Evolutionary conservation across 2,113 vertebrate species (phyloP), one percentile per base, ranked within the genome.

Genomic region (Ammodytes dubius): DNA sequence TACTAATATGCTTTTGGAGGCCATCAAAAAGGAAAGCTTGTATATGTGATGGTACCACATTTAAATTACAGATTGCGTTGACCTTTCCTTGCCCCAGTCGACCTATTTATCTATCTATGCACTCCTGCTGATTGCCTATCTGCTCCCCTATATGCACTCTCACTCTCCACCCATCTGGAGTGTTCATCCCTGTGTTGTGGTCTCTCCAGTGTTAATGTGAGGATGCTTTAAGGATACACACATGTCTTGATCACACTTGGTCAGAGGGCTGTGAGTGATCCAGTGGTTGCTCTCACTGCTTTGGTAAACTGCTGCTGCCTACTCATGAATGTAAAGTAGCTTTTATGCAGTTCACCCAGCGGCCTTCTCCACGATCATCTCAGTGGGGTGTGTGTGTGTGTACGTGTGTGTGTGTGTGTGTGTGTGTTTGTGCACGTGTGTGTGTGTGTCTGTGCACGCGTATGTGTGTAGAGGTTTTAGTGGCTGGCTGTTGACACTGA

Each of bases 311-410:
- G 68, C 81, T 70, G 73, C 70, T 52, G 68, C 81, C 72, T 88
- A 39, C 57, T 89, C 84, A 65, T 69, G 80, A 57, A 88, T 90
- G 70, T 74, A 81, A 92, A 92, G 84, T 89, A 87, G 82, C 67
- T 92, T 90, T 91, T 74, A 89, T 83, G 83, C 82, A 84, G 66
- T 81, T 87, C 78, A 73, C 70, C 67, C 67, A 8, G 75, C 63
- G 12, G 79, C 83, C 81, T 80, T 84, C 74, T 66, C 60, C 74
- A 53, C 86, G 75, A 77, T 87, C 87, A 82, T 90, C 87, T 89
- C 89, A 81, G 87, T 75, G 84, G 82, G 74, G 81, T 88, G 72
- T 87, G 82, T 0, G 1, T 59, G 82, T 60, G 53, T 76, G 74
- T 84, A 65, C 83, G 79, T 84, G 49, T 79, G 79, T 68, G 84